A percentile compares a stretch with the other conserved stretches of the same genome.
These are phyloP conservation scores for Mormyrops attenuatus DNA, from an alignment of 2,797 vertebrate species.

Conservation along the genomic window DNA sequence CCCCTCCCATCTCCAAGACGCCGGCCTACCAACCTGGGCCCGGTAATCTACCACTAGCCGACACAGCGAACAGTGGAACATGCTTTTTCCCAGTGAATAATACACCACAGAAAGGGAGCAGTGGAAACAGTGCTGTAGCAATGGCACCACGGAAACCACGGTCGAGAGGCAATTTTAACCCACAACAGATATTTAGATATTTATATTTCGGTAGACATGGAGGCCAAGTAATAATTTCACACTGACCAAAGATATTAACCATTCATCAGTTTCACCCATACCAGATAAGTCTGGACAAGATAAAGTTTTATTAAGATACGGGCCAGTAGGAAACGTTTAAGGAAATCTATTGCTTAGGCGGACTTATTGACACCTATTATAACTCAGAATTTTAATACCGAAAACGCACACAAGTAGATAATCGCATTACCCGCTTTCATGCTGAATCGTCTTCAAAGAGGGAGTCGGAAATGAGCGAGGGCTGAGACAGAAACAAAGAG, in stretches of 20 bases:
- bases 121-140: not conserved
- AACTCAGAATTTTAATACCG: not conserved
- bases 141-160: not conserved
- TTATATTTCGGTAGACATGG: not conserved
- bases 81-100: not conserved
- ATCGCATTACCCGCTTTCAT: slow-evolving; percentile 14
- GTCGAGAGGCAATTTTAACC: not conserved
- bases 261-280: not conserved
- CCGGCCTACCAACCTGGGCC: not conserved
- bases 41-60: not conserved
- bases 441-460: slow-evolving; percentile 26
- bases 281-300: not conserved
- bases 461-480: not conserved
- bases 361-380: not conserved
- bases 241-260: not conserved
- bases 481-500: not conserved
- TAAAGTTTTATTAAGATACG: not conserved
- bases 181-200: not conserved
- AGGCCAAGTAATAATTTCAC: not conserved
- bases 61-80: not conserved
- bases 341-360: not conserved
- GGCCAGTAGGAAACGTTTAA: not conserved
- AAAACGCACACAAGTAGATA: not conserved
- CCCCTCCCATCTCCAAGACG: not conserved
- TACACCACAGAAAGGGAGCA: not conserved